Conservation (phyloP, 2,113 vertebrate species). For the Gracilinanus agilis region DNA sequence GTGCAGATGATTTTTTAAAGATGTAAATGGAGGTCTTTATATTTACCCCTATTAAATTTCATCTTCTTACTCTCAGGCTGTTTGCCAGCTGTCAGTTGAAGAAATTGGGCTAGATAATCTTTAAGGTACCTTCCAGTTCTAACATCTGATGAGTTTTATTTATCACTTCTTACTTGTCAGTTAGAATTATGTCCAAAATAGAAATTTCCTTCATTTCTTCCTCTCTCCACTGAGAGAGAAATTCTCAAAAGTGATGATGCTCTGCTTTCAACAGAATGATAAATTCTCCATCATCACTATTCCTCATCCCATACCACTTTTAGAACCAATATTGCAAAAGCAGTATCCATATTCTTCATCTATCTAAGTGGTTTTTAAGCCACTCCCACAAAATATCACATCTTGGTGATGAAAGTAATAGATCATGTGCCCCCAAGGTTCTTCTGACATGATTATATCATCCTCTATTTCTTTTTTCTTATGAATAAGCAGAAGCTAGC, state of each 20-base stretch:
- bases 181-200: slow-evolving; percentile 10
- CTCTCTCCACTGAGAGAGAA: not conserved
- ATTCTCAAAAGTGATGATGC: not conserved
- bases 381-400: not conserved
- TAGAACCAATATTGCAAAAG: not conserved
- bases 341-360: not conserved
- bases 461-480: not conserved
- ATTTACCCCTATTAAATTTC: not conserved
- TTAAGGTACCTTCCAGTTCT: not conserved
- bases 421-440: not conserved
- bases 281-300: not conserved
- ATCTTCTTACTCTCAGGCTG: not conserved
- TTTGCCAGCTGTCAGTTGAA: not conserved
- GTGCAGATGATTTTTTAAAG: not conserved
- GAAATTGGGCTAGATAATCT: not conserved
- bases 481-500: not conserved
- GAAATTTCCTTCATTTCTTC: not conserved
- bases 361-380: slow-evolving; percentile 1
- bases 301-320: not conserved
- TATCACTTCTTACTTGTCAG: not conserved
- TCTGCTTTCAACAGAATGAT: not conserved
- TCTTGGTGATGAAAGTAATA: not conserved
- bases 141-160: not conserved
- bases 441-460: not conserved
- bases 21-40: not conserved